Base-by-base conservation (phyloP, 1,140 invertebrate genomes). In the Nasonia vitripennis region DNA sequence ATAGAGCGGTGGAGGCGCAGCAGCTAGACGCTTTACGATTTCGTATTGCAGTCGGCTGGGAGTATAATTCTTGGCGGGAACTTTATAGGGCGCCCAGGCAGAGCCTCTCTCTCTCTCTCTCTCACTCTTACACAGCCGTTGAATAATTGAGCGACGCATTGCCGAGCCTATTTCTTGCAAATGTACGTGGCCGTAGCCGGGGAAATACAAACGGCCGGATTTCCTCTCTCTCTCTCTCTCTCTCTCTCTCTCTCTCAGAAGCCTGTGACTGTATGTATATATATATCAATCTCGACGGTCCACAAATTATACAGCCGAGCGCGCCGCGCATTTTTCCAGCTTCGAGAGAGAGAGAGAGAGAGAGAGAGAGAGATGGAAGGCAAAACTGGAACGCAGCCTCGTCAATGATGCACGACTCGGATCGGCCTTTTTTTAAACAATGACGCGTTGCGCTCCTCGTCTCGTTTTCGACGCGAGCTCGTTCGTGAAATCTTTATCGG, bases 21-120 rank as follows among this genome's bases (percentile, higher is more conserved):
- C 34, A 27, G 14, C 31, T 73, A 55, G 51, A 80, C 68, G 51
- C 34, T 81, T 85, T 85, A 81, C 78, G 51, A 85, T 85, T 85
- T 70, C 71, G 62, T 81, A 68, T 77, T 85, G 84, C 73, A 81
- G 62, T 84, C 37, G n/a, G 31, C 34, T 55, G 71, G 12, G 78
- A 20, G 37, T 81, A 86, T 81, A 86, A 86, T 86, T 81, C 79
- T 86, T 81, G 20, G 71, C n/a, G 51, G 71, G n/a, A 85, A 81
- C 45, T 84, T 84, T 84, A 84, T 74, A 79, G 77, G 82, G 48
- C 55, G 17, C 55, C 55, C 20, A n/a, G 20, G 55, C 55, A 37
- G 23, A 55, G 3, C 23, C 55, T 62, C 55, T 62, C 55, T 62
- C 55, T 83, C 67, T 45, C 68, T 70, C 68, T 62, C 55, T 62